Evolutionary conservation across 2,797 vertebrate species (phyloP).

Genomic region (Hydrophis major): DNA sequence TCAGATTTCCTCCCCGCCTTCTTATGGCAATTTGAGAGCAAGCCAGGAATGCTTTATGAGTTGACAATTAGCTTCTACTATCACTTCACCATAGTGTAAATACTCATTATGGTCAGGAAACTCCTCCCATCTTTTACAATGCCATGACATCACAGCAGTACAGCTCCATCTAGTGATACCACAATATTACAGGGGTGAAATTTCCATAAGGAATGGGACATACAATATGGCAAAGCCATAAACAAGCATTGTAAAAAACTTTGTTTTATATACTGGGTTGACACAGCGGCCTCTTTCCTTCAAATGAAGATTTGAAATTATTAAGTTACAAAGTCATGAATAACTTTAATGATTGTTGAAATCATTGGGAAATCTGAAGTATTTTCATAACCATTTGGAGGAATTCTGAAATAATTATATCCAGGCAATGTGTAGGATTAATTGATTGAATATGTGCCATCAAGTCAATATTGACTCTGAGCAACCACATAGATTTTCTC

Average conservation of each 20-base stretch:
- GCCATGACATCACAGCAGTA: neutral
- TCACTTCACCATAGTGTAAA: neutral
- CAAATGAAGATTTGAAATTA: neutral
- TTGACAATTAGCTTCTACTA: neutral
- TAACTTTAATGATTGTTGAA: neutral
- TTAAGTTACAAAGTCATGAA: neutral
- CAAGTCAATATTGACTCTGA: neutral
- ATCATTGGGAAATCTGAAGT: neutral
- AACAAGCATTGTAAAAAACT: neutral
- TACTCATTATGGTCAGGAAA: neutral
- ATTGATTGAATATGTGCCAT: neutral
- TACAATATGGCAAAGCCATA: neutral
- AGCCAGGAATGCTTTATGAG: too few relatives aligned
- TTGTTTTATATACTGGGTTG: neutral
- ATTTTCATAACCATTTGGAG: neutral
- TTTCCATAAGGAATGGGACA: neutral
- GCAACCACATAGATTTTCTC: neutral
- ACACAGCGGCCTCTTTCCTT: neutral
- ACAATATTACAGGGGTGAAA: neutral
- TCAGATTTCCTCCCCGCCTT: too few relatives aligned
- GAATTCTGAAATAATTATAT: neutral
- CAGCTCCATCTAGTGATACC: neutral
- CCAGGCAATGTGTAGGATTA: neutral
- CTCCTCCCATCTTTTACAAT: neutral
- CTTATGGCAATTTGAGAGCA: too few relatives aligned